A percentile compares a stretch with the other conserved stretches of the same genome.
phyloP scores from a whole-genome alignment of 2,797 vertebrate species.

The Mareca penelope region DNA sequence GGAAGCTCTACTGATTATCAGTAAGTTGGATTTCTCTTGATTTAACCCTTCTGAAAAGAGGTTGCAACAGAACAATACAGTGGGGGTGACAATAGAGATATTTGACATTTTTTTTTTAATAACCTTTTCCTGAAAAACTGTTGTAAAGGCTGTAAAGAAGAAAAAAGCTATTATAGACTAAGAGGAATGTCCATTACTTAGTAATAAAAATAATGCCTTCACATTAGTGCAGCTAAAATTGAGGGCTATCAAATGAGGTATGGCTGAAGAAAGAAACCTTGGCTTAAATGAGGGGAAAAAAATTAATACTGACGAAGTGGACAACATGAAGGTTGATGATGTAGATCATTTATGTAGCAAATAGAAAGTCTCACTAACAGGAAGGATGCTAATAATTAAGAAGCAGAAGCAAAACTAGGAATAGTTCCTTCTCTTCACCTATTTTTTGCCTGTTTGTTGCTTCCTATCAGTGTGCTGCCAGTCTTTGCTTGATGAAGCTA shows the following conservation, averaged over 20 bases:
- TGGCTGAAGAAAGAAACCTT: background rate
- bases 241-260: background rate
- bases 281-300: background rate
- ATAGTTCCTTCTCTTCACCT: slow-evolving; percentile 16
- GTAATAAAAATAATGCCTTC: background rate
- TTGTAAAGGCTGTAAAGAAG: background rate
- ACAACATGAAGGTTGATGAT: background rate
- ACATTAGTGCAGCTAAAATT: background rate
- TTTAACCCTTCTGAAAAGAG: background rate
- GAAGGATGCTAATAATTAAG: background rate
- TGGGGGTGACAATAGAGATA: background rate
- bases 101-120: background rate
- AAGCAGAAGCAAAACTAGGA: slow-evolving; percentile 21
- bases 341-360: background rate
- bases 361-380: background rate
- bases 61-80: background rate
- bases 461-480: background rate
- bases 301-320: background rate
- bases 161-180: background rate
- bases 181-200: background rate
- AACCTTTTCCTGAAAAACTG: background rate
- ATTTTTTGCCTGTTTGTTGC: background rate
- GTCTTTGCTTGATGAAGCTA: background rate
- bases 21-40: slow-evolving; percentile 79
- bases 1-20: slow-evolving; percentile 96